phyloP scores from a whole-genome alignment of 2,888 invertebrate genomes.

The Cerastoderma edule region DNA sequence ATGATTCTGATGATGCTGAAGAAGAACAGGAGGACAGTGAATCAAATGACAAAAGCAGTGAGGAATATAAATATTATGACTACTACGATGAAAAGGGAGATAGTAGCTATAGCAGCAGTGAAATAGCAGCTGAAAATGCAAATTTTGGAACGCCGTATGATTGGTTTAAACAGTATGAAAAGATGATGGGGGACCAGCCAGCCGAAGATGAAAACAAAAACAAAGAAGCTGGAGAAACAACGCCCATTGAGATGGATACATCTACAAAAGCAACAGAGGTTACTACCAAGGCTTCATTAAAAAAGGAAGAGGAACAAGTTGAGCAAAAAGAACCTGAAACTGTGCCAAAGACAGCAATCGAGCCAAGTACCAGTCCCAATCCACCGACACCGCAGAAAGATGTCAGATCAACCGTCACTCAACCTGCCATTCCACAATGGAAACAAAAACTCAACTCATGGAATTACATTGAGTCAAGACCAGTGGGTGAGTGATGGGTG shows the following conservation, averaged over 20 bases:
- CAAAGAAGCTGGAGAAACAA: conserved; percentile 3
- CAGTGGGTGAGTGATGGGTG: conserved; percentile 53
- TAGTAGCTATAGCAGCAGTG: conserved; percentile 60
- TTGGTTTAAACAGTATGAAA: conserved; percentile 52
- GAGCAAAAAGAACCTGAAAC: conserved; percentile 24
- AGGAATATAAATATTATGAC: conserved; percentile 45
- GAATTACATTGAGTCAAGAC: conserved; percentile 69
- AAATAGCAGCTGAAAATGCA: conserved; percentile 32
- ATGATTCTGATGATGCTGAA: conserved; percentile 27
- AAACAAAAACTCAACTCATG: conserved; percentile 51
- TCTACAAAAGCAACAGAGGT: conserved; percentile 26
- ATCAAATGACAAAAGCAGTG: conserved; percentile 47
- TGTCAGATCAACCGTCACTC: conserved; percentile 59
- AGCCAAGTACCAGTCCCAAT: conserved; percentile 72
- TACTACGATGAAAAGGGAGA: conserved; percentile 58
- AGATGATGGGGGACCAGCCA: conserved; percentile 48
- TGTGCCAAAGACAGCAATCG: conserved; percentile 49
- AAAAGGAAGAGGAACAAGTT: conserved; percentile 22
- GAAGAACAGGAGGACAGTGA: conserved; percentile 29
- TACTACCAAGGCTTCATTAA: neutral
- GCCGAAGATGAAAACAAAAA: conserved; percentile 24
- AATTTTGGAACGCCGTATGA: conserved; percentile 43
- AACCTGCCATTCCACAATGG: conserved; percentile 55
- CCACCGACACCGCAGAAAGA: conserved; percentile 65
- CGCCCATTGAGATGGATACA: neutral